phyloP scores from a whole-genome alignment of 2,888 invertebrate species.

The Netelia melanura region DNA sequence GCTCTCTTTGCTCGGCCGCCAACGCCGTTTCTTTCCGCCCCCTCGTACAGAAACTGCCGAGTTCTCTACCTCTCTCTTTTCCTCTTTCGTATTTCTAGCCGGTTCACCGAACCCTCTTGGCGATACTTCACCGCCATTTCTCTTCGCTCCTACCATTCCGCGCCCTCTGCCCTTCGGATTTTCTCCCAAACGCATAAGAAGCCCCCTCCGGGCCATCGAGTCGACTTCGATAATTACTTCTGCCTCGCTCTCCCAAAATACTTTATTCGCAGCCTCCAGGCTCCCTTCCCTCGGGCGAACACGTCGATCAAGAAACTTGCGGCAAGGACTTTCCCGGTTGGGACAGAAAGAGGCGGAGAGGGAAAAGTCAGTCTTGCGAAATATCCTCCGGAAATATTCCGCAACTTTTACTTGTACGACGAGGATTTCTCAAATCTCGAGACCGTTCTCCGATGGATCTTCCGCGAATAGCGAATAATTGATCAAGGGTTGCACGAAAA shows the following conservation, averaged over 20 bases:
- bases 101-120: conserved; percentile 66
- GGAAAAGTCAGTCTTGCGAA: conserved; percentile 36
- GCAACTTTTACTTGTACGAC: conserved; percentile 19
- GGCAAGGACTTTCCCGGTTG: conserved; percentile 15
- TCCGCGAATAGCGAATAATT: background rate
- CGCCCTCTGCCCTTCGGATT: conserved; percentile 26
- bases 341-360: conserved; percentile 1
- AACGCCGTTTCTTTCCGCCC: conserved; percentile 54
- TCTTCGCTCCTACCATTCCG: conserved; percentile 45
- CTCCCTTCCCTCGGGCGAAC: conserved; percentile 41
- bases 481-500: background rate
- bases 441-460: conserved; percentile 1
- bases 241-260: conserved; percentile 67
- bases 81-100: conserved; percentile 56
- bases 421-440: conserved; percentile 4
- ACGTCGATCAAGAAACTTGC: conserved; percentile 64
- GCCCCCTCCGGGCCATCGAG: conserved; percentile 66
- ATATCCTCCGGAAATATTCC: conserved; percentile 30
- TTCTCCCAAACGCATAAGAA: conserved; percentile 60
- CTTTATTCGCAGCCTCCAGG: conserved; percentile 64
- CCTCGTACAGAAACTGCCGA: conserved; percentile 57
- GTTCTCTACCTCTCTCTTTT: conserved; percentile 57
- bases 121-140: conserved; percentile 65
- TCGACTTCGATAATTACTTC: conserved; percentile 72
- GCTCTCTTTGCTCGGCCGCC: conserved; percentile 59